Conservation (phyloP, 1,140 invertebrate genomes). For the Cyclina sinensis region DNA sequence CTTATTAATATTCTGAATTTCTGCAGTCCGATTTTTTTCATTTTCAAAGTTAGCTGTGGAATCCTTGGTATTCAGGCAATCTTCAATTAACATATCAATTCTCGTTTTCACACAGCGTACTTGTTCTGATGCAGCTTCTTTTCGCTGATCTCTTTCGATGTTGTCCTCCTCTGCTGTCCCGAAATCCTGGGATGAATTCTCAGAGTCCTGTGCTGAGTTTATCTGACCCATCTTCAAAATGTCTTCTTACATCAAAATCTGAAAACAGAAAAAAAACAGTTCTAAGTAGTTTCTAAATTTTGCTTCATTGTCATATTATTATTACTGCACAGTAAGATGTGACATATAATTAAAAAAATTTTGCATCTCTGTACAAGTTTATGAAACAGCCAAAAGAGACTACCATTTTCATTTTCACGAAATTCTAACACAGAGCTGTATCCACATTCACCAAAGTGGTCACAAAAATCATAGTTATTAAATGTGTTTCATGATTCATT, state of each 20-base stretch:
- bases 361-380: background rate
- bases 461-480: too few species aligned
- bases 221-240: constrained; percentile 27
- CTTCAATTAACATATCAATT: constrained; percentile 64
- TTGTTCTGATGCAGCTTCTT: background rate
- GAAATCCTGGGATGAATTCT: background rate
- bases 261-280: constrained; percentile 10
- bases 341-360: too few species aligned
- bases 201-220: constrained; percentile 1
- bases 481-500: too few species aligned
- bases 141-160: background rate
- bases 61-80: constrained; percentile 45
- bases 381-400: background rate
- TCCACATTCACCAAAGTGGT: too few species aligned
- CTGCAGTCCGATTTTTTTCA: background rate
- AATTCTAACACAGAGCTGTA: too few species aligned
- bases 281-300: too few species aligned
- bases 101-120: constrained; percentile 48
- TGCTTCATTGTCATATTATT: background rate
- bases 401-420: too few species aligned
- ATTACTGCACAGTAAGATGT: too few species aligned
- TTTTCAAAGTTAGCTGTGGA: background rate
- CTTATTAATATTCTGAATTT: background rate
- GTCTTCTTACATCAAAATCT: background rate
- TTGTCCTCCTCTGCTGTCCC: background rate